phyloP scores from a whole-genome alignment of 2,113 vertebrate species.

The human (Homo sapiens) region GRCh38 chr11:95433001-95433500 shows the following conservation, averaged over 20 bases:
- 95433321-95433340: constrained; percentile 16
- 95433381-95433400: background rate
- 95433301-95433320: background rate
- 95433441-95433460: background rate
- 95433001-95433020: background rate
- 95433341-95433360: background rate
- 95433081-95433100: background rate
- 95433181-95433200: background rate
- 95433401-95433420: background rate
- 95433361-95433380: background rate
- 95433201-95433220: background rate
- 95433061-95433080: background rate
- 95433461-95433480: background rate
- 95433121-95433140: no score
- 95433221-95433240: background rate
- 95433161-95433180: background rate
- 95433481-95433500: background rate
- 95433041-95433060: background rate
- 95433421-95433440: background rate
- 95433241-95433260: background rate
- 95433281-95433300: background rate
- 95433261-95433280: background rate
- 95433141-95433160: background rate
- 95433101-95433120: accelerated
- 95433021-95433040: background rate